phyloP scores from a whole-genome alignment of 2,888 invertebrate genomes.

The Boloria euphrosyne region DNA sequence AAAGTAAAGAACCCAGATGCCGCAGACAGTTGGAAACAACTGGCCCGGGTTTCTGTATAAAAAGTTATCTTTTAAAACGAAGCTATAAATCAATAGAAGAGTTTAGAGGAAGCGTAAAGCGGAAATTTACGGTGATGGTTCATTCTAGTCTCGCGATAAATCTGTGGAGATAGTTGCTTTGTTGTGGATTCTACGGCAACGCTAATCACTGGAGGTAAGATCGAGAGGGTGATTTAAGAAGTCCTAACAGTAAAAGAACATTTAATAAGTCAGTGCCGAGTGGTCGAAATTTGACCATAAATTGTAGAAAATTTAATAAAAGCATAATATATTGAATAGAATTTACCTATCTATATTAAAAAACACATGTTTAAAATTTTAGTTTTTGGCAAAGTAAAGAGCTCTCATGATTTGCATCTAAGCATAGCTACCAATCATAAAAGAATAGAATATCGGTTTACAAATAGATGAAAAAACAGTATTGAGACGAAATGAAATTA shows the following conservation, averaged over 20 bases:
- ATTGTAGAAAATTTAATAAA: too few relatives aligned
- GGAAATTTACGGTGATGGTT: constrained; percentile 74
- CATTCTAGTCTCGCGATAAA: constrained; percentile 62
- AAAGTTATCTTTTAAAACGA: constrained; percentile 78
- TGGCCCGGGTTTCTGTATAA: constrained; percentile 72
- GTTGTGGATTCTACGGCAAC: constrained; percentile 63
- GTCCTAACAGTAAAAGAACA: constrained; percentile 27
- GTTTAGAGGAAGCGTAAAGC: constrained; percentile 70
- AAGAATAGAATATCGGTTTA: too few relatives aligned
- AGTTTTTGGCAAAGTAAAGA: too few relatives aligned
- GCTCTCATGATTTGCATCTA: too few relatives aligned
- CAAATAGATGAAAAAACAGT: too few relatives aligned
- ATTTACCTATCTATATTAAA: too few relatives aligned
- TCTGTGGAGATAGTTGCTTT: constrained; percentile 59
- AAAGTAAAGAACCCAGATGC: constrained; percentile 77
- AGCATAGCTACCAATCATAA: too few relatives aligned
- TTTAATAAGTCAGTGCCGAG: neutral
- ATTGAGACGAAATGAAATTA: neutral
- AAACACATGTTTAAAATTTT: too few relatives aligned
- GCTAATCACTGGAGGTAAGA: constrained; percentile 53
- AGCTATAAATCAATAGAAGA: constrained; percentile 77
- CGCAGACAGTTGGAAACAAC: constrained; percentile 79
- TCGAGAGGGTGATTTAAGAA: constrained; percentile 27
- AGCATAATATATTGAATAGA: too few relatives aligned
- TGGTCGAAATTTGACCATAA: too few relatives aligned